Evolutionary conservation across 2,888 invertebrate genomes (phyloP).

Genomic region (Gastracanthus pulcherrimus): DNA sequence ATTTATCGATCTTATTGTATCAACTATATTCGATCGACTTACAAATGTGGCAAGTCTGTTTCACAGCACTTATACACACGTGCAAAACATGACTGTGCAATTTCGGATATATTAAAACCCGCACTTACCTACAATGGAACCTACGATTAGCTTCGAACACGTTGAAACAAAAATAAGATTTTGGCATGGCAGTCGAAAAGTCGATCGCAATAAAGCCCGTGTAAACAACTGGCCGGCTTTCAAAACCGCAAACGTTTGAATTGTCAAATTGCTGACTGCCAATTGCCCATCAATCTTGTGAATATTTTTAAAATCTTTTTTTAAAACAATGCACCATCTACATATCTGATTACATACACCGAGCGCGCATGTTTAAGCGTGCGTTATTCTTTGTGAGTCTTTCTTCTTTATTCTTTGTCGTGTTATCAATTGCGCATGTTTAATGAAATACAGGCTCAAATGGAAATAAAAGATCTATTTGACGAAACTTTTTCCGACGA

Average conservation of each 20-base stretch:
- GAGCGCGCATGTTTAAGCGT: background rate
- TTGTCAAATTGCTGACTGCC: background rate
- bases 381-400: background rate
- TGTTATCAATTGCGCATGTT: background rate
- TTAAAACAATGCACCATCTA: constrained; percentile 6
- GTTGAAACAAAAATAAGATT: background rate
- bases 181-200: background rate
- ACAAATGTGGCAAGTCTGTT: no score
- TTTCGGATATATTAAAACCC: background rate
- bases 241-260: background rate
- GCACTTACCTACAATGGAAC: no score
- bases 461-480: background rate
- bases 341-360: background rate
- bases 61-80: background rate
- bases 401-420: background rate
- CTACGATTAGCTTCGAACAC: background rate
- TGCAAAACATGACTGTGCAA: background rate
- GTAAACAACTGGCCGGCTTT: background rate
- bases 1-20: no score
- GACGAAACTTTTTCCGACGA: no score
- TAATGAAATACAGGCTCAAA: background rate
- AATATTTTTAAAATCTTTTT: background rate
- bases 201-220: background rate
- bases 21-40: no score
- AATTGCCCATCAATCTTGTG: background rate